phyloP scores from a whole-genome alignment of 35 echinoderm and acorn worm genomes.

The Eucidaris tribuloides region DNA sequence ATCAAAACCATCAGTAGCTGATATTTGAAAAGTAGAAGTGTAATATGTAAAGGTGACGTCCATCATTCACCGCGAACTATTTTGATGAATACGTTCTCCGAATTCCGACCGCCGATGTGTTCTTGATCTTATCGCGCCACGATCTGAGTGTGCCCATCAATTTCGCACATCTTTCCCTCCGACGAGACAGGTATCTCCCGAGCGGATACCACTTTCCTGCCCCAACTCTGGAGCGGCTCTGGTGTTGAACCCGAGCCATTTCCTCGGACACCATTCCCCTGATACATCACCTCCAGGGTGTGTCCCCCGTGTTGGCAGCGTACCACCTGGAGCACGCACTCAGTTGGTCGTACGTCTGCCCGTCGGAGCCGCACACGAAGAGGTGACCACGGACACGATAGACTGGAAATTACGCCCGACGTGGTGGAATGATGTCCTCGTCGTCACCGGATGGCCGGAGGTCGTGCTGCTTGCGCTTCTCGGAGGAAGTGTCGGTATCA shows the following conservation, averaged over 20 bases:
- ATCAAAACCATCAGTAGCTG: no score
- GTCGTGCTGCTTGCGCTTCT: not conserved
- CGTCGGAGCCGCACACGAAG: constrained; percentile 9
- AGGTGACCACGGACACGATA: not conserved
- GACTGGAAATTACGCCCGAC: not conserved
- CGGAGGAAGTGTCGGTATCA: not conserved
- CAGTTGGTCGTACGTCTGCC: constrained; percentile 2
- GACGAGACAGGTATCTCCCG: no score
- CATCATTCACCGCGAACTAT: no score
- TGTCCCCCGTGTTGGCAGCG: not conserved
- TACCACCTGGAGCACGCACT: constrained; percentile 4
- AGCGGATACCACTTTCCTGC: not conserved
- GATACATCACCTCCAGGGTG: constrained; percentile 2
- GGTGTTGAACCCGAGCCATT: not conserved
- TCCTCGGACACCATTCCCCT: not conserved
- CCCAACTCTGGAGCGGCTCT: not conserved
- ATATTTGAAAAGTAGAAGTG: no score
- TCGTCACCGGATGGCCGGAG: not conserved
- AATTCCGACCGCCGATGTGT: no score
- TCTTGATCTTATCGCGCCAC: no score
- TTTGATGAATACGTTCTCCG: no score
- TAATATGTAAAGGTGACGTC: no score
- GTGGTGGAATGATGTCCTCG: no score
- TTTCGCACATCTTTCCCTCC: no score
- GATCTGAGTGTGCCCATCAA: no score